Conservation (phyloP, 2,113 vertebrate genomes). For the Phalacrocorax brasilianus region DNA sequence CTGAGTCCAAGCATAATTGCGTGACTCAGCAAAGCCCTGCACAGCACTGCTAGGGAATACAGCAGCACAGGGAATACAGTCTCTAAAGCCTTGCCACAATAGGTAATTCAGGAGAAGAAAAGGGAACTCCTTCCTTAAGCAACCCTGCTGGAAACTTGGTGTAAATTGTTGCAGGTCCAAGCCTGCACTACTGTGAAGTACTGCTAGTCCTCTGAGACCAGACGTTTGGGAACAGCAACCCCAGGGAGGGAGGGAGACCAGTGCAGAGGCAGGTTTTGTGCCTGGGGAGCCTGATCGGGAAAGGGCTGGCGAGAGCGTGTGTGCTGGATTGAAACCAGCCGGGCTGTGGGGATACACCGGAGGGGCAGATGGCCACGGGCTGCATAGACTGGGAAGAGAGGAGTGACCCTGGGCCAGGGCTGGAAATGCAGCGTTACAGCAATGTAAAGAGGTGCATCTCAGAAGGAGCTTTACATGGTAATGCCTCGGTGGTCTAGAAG, state of each 20-base stretch:
- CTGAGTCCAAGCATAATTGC: rapidly evolving
- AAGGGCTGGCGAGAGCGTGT: background rate
- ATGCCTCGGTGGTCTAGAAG: background rate
- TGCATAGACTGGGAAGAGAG: rapidly evolving
- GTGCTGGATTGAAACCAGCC: background rate
- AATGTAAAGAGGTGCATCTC: background rate
- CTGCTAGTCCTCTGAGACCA: background rate
- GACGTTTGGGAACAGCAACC: background rate
- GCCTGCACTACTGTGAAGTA: background rate
- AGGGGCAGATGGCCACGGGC: background rate
- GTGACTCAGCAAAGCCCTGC: background rate
- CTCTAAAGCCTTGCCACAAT: background rate
- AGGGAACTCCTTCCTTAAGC: background rate
- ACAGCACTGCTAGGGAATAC: too few relatives aligned
- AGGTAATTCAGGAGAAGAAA: background rate
- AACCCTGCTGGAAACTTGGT: background rate
- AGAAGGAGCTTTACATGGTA: background rate
- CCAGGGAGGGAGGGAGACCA: too few relatives aligned
- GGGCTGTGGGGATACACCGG: background rate
- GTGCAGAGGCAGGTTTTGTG: background rate
- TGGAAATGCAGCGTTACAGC: background rate
- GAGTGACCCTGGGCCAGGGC: background rate
- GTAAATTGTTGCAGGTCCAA: background rate
- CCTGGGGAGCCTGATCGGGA: background rate
- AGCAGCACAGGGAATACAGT: too few relatives aligned